Percentiles rank a stretch among this genome's conserved stretches.
phyloP scores from a whole-genome alignment of 2,888 invertebrate species.

The Rhagonycha lutea region DNA sequence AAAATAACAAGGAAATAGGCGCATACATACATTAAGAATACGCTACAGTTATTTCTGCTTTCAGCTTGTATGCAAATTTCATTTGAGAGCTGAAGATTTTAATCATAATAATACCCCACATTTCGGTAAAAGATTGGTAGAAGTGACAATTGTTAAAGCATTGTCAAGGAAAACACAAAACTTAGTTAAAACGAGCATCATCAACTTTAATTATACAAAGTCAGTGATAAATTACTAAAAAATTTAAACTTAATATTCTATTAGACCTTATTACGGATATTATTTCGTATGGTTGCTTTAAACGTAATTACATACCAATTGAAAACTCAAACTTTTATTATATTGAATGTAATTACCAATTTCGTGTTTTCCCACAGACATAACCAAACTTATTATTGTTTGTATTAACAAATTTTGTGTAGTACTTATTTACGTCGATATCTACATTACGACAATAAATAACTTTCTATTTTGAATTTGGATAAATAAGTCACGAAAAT shows the following conservation, averaged over 20 bases:
- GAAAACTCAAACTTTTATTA: background rate
- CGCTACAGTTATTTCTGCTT: background rate
- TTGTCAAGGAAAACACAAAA: conserved; percentile 7
- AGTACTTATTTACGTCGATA: conserved; percentile 10
- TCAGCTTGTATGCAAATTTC: conserved; percentile 8
- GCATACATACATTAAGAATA: background rate
- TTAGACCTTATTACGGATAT: background rate
- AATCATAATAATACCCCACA: conserved; percentile 10
- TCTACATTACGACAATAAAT: conserved; percentile 17
- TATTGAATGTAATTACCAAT: conserved; percentile 6
- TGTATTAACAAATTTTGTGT: conserved; percentile 14
- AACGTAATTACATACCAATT: conserved; percentile 7
- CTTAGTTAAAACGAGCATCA: conserved; percentile 3
- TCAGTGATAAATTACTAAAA: background rate
- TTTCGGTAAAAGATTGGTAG: conserved; percentile 10
- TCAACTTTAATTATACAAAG: conserved; percentile 7
- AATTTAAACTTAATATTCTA: background rate
- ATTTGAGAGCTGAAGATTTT: conserved; percentile 6
- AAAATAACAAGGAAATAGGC: background rate
- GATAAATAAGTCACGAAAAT: conserved; percentile 17
- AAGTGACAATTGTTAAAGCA: conserved; percentile 12
- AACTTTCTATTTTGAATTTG: conserved; percentile 10
- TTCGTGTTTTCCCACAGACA: conserved; percentile 13
- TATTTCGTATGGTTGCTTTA: background rate
- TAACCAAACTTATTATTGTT: conserved; percentile 6